Conservation (phyloP, 1,140 invertebrate genomes). For the Lepidotrigona ventralis region DNA sequence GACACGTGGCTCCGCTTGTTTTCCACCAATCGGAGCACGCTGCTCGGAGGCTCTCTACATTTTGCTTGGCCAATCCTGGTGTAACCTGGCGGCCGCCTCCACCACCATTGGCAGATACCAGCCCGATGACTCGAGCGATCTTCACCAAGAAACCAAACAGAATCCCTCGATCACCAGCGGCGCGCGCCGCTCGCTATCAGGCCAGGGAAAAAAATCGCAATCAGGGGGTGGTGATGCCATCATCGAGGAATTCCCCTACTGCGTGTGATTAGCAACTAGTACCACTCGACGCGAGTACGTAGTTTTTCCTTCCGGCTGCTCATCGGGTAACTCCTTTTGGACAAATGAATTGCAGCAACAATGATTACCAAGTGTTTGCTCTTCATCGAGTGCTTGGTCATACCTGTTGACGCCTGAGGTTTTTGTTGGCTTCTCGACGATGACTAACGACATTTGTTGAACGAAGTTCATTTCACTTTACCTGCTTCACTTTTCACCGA, state of each 20-base stretch:
- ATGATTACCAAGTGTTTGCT: not conserved
- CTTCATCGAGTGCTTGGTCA: not conserved
- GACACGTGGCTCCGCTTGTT: slow-evolving; percentile 27
- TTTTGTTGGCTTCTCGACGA: not conserved
- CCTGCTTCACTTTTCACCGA: too few species aligned
- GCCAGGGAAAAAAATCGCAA: not conserved
- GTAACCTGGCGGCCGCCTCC: slow-evolving; percentile 21
- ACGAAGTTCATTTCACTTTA: too few species aligned
- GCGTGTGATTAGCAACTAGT: not conserved
- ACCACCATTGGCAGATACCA: slow-evolving; percentile 53
- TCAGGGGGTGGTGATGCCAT: slow-evolving; percentile 22
- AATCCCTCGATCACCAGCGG: not conserved
- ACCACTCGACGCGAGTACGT: not conserved
- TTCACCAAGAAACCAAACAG: not conserved
- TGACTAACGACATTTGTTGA: not conserved
- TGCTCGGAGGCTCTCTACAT: slow-evolving; percentile 2
- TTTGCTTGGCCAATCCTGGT: slow-evolving; percentile 19
- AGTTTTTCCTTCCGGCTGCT: not conserved
- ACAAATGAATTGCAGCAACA: not conserved
- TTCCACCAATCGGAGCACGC: slow-evolving; percentile 34
- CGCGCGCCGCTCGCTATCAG: not conserved
- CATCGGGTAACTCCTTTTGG: not conserved
- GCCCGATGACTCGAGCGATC: slow-evolving; percentile 40
- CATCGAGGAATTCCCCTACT: not conserved
- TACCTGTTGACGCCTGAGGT: not conserved